Evolutionary conservation across 1,140 invertebrate genomes (phyloP).

Genomic region (Conus betulinus): DNA sequence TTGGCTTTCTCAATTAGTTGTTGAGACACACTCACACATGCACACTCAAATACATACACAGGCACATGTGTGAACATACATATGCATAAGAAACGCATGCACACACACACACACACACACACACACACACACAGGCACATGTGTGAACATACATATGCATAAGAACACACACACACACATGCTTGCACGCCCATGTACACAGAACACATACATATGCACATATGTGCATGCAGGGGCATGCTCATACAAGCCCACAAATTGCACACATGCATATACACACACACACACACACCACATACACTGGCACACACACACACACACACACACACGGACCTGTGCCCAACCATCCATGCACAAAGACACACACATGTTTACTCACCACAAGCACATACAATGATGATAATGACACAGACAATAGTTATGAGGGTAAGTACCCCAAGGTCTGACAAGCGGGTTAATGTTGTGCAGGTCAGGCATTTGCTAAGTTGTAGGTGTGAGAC

Average conservation of each 20-base stretch:
- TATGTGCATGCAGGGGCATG: background rate
- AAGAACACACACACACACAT: background rate
- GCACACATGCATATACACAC: constrained; percentile 25
- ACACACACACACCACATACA: background rate
- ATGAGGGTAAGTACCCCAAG: too few species aligned
- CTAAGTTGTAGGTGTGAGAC: too few species aligned
- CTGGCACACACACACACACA: constrained; percentile 21
- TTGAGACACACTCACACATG: too few species aligned
- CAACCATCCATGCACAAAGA: background rate
- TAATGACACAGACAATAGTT: too few species aligned
- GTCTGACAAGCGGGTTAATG: too few species aligned
- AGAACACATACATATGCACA: background rate
- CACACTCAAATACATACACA: too few species aligned
- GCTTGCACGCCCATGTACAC: background rate
- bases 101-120: constrained; percentile 26
- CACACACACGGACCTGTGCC: background rate
- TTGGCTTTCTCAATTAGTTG: too few species aligned
- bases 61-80: too few species aligned
- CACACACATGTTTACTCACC: background rate
- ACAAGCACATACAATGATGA: too few species aligned
- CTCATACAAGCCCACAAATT: background rate
- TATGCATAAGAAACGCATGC: background rate
- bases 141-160: background rate
- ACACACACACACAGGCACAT: constrained; percentile 20
- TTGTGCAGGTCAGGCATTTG: too few species aligned